Base-by-base conservation (phyloP, 1,140 invertebrate species). In the Heterodera schachtii region DNA sequence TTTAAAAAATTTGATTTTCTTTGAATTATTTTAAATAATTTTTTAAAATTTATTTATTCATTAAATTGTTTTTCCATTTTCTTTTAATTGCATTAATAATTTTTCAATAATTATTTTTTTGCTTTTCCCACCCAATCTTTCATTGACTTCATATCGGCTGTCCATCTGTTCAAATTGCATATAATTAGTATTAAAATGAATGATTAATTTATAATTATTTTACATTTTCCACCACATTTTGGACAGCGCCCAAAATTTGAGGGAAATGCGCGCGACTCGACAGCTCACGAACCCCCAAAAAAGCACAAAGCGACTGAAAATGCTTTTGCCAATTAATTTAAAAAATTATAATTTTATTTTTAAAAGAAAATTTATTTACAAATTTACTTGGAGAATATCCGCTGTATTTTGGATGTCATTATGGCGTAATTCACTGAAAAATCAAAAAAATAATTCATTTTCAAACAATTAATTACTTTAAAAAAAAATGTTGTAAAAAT, bases 401-500 rank as follows among this genome's bases (percentile, higher is more conserved):
- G 52, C 83, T 71, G 71, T 46, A 60, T 69, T 78, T 73, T 86
- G 81, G n/a, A 87, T 86, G 41, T 87, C 52, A 75, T 86, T 85
- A 67, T 87, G 82, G 21, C 77, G 43, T 19, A 80, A 9, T 66
- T 75, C 79, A 11, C 79, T 80, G 31, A 81, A 75, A n/a, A n/a
- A n/a, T n/a, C n/a, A n/a, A n/a, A n/a, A n/a, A n/a, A n/a, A n/a
- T n/a, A n/a, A n/a, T n/a, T n/a, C n/a, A n/a, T n/a, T n/a, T n/a
- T n/a, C n/a, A n/a, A n/a, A n/a, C n/a, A n/a, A n/a, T n/a, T n/a
- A n/a, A n/a, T n/a, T n/a, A n/a, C n/a, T n/a, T n/a, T n/a, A n/a
- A n/a, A n/a, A n/a, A n/a, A n/a, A n/a, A n/a, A n/a, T n/a, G n/a
- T n/a, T n/a, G n/a, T n/a, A n/a, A n/a, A n/a, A n/a, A n/a, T n/a